Evolutionary conservation across 2,113 vertebrate genomes (phyloP).

Genomic region (Apteryx mantelli): DNA sequence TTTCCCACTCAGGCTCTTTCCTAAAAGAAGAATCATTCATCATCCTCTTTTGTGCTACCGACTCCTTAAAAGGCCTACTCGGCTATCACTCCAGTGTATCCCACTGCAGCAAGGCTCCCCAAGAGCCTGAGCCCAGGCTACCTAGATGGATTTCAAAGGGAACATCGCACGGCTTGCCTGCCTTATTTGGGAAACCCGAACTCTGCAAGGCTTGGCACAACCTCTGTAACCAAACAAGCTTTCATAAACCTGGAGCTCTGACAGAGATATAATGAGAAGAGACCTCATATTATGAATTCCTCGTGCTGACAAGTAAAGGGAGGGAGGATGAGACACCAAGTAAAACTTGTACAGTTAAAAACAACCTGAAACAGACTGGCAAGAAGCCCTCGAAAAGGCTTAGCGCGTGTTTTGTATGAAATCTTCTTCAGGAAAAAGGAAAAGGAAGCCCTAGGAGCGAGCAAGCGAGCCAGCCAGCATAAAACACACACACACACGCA

Average conservation of each 20-base stretch:
- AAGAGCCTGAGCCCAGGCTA: not conserved
- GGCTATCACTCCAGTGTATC: not conserved
- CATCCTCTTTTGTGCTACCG: conserved; percentile 37
- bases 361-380: not conserved
- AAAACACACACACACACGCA: no score
- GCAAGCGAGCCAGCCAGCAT: not conserved
- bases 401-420: not conserved
- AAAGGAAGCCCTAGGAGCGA: not conserved
- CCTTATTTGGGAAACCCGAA: conserved; percentile 63
- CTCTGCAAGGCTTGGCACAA: conserved; percentile 5
- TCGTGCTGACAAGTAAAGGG: not conserved
- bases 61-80: conserved; percentile 66
- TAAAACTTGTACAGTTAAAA: not conserved
- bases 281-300: not conserved
- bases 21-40: conserved; percentile 24
- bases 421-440: not conserved
- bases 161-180: not conserved
- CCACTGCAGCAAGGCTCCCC: not conserved
- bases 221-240: not conserved
- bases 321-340: not conserved
- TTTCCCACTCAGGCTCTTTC: conserved; percentile 21
- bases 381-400: not conserved
- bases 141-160: conserved; percentile 36
- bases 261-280: not conserved
- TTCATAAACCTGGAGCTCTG: not conserved